A percentile compares a stretch with the other conserved stretches of the same genome.
Evolutionary conservation across 2,888 invertebrate genomes (phyloP).

Genomic region (Stegana nigrithorax): DNA sequence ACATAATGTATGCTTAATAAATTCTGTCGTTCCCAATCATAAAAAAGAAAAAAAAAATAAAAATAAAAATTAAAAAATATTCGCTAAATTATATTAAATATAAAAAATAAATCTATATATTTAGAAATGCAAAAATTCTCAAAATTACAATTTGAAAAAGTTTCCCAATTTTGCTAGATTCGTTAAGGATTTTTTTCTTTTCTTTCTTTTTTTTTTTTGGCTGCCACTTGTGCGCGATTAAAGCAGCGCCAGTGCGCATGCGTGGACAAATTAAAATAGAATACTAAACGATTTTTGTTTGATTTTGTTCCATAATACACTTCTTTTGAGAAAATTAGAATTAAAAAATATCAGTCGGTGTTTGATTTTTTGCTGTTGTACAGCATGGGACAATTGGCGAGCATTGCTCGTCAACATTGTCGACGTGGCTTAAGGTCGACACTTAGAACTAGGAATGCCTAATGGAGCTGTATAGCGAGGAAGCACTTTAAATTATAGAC

Average conservation of each 20-base stretch:
- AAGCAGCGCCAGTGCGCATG: too few relatives aligned
- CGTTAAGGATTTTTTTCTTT: background rate
- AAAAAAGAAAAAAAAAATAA: background rate
- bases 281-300: background rate
- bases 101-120: background rate
- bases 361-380: slow-evolving; percentile 26
- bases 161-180: background rate
- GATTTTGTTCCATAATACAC: background rate
- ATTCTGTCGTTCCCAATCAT: background rate
- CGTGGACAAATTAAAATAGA: background rate
- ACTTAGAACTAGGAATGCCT: too few relatives aligned
- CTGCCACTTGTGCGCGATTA: too few relatives aligned
- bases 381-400: too few relatives aligned
- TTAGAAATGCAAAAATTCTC: background rate
- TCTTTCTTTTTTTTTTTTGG: too few relatives aligned
- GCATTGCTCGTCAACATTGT: too few relatives aligned
- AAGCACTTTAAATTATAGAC: background rate
- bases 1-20: background rate
- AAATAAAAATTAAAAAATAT: background rate
- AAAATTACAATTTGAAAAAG: background rate
- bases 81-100: too few relatives aligned
- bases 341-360: slow-evolving; percentile 56
- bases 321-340: slow-evolving; percentile 17
- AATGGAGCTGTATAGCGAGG: too few relatives aligned
- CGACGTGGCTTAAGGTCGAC: background rate